Evolutionary conservation across 2,888 invertebrate species (phyloP), one percentile per base, ranked within the genome.

Genomic region (Fragum whitleyi): DNA sequence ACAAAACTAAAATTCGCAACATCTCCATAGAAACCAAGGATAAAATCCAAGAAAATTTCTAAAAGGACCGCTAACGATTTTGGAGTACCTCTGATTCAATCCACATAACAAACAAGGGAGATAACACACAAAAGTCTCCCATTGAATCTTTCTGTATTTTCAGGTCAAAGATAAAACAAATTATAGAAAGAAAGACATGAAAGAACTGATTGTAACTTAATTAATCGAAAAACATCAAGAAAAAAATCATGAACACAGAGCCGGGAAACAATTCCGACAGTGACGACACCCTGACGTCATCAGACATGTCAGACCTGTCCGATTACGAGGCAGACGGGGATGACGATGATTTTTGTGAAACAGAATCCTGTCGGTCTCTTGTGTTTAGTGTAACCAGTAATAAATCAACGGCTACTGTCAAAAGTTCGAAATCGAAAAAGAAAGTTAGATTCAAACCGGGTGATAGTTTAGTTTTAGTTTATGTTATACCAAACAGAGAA

Each of bases 381-480:
- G 69, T 75, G 28, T 79, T 84, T 53, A 81, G 81, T 69, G 76
- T 81, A 0, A 73, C 61, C 23, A 74, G 70, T 65, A 74, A 73
- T 47, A 47, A 68, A 23, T 79, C 81, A 16, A 84, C 78, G 6
- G 81, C 68, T 23, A 74, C 71, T 2, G 72, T 82, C 3, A 82
- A 82, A 65, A 79, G 79, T 11, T 78, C 79, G 32, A 85, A 81
- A 68, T 65, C 72, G 7, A 81, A 81, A 51, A 85, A 85, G 59
- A 55, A 77, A 51, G 85, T 85, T 9, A 23, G 81, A 19, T 85
- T 85, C 68, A 85, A 85, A 55, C 77, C 85, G 3, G 85, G 85
- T n/a, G 85, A 81, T 61, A 85, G 77, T 28, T 42, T 85, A 36
- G 85, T 85, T 9, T 67, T 85, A 1, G 74, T 85, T 42, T 85